phyloP scores from a whole-genome alignment of 2,113 vertebrate genomes.

The Cebus imitator region DNA sequence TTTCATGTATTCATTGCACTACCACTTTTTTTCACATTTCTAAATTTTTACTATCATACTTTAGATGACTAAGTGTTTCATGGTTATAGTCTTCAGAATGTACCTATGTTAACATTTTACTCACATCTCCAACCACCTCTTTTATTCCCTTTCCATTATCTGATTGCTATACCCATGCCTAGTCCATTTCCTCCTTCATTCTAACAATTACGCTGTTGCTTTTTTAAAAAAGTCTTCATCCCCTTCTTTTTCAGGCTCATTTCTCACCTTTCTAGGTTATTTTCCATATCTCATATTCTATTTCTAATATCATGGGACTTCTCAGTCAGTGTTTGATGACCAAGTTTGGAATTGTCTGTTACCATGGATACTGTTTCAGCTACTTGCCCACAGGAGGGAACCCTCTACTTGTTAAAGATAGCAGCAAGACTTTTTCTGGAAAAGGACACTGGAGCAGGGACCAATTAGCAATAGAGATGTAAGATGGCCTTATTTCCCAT shows the following conservation, averaged over 20 bases:
- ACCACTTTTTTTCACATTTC: not conserved
- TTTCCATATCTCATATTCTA: not conserved
- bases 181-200: not conserved
- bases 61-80: not conserved
- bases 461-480: not conserved
- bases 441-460: not conserved
- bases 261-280: not conserved
- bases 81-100: not conserved
- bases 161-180: not conserved
- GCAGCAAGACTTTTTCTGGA: not conserved
- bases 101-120: not conserved
- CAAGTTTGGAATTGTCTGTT: slow-evolving; percentile 41
- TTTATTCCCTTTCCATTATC: not conserved
- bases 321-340: not conserved
- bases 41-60: not conserved
- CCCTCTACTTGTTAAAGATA: slow-evolving; percentile 69
- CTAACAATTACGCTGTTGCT: not conserved
- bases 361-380: slow-evolving; percentile 63
- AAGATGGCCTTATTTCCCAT: not conserved
- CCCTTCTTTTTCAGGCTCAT: not conserved
- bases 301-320: not conserved
- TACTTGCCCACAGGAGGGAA: slow-evolving; percentile 75
- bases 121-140: fast-evolving
- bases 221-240: not conserved
- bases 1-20: not conserved